Conservation (phyloP, 1,140 invertebrate species). For the Drosophila lowei region DNA sequence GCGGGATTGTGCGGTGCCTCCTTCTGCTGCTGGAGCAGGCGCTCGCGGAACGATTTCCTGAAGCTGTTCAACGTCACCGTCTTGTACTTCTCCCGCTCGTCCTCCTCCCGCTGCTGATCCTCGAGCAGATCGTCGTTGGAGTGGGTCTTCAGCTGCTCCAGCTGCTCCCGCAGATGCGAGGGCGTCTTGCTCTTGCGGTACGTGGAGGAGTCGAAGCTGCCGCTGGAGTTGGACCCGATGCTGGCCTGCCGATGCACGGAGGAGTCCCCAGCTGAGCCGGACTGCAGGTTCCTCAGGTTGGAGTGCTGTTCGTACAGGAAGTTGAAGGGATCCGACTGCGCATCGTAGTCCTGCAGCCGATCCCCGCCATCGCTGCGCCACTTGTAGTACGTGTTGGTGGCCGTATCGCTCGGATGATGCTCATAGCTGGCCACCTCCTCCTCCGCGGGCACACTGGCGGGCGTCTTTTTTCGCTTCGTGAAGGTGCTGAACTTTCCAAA, state of each 20-base stretch:
- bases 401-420: constrained; percentile 78
- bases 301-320: constrained; percentile 78
- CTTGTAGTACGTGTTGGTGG: constrained; percentile 80
- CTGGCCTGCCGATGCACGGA: constrained; percentile 52
- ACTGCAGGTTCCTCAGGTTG: constrained; percentile 44
- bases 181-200: constrained; percentile 74
- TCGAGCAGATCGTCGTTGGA: constrained; percentile 66
- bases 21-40: constrained; percentile 72
- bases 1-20: constrained; percentile 76
- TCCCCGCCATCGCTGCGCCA: constrained; percentile 72
- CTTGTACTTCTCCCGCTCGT: constrained; percentile 75
- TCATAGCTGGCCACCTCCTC: constrained; percentile 66
- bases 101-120: constrained; percentile 53
- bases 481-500: constrained; percentile 80
- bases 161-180: constrained; percentile 65
- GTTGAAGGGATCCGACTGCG: constrained; percentile 78
- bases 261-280: not conserved
- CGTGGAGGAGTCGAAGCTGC: constrained; percentile 72
- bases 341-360: constrained; percentile 73
- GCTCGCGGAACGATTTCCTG: constrained; percentile 80
- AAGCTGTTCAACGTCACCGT: constrained; percentile 81
- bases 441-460: constrained; percentile 43
- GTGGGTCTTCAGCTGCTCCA: constrained; percentile 74
- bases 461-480: constrained; percentile 78
- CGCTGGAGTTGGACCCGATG: constrained; percentile 59